Evolutionary conservation across 37 sponge, comb jelly and placozoan genomes (phyloP), one percentile per base, ranked within the genome.

Genomic region (Diacarnus erythraeanus): DNA sequence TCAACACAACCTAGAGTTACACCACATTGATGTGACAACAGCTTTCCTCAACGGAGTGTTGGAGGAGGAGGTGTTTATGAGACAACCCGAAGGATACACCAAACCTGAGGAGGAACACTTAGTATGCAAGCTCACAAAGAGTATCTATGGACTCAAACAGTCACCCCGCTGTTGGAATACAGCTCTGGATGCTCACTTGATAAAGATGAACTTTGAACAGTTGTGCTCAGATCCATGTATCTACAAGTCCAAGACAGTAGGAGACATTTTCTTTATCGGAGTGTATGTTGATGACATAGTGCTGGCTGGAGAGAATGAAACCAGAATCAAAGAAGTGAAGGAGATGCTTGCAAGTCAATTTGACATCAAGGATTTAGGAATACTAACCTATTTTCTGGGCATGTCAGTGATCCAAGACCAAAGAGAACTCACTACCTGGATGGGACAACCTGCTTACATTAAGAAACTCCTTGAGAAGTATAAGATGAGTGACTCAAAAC

Each of bases 131-230:
- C 57, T 86, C 34, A 79, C 72, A 71, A 76, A 60, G 39, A 81
- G 82, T 57, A 61, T 88, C 36, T 89, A 89, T 69, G 90, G 90
- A 20, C 65, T 89, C 17, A 89, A 89, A 68, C 90, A 89, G 75
- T 82, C 82, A 42, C 73, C 88, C 10, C 77, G 79, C 10, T 88
- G 82, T 27, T 87, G 88, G 82, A 87, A 87, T 31, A 27, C 37
- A 12, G 74, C 83, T 72, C 59, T 88, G 51, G 60, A 88, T 74
- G 36, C 64, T 51, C 88, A 88, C 57, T 74, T 82, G 29, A 82
- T 77, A 69, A 70, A 77, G 68, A 31, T 82, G 72, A 74, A 78
- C 25, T 88, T 88, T 68, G n/a, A 69, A 39, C 82, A 80, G 54
- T 38, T 60, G 10, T 22, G 38, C 5, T 64, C 68, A 54, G 84